phyloP scores from a whole-genome alignment of 1,140 invertebrate genomes.

The Temnothorax longispinosus region DNA sequence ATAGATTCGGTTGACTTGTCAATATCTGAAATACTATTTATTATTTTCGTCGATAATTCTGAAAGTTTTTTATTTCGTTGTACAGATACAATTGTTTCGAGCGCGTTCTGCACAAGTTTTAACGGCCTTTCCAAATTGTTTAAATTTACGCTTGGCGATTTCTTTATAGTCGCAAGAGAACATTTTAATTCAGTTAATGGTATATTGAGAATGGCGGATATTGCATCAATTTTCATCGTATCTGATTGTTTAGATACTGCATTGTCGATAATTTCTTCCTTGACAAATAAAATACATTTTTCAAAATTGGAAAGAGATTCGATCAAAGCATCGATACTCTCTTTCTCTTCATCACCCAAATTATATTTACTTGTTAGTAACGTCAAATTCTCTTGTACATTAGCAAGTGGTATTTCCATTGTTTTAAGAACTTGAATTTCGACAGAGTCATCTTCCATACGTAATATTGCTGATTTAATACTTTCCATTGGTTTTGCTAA shows the following conservation, averaged over 20 bases:
- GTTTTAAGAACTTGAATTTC: slow-evolving; percentile 48
- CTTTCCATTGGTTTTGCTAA: slow-evolving; percentile 45
- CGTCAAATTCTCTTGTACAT: slow-evolving; percentile 70
- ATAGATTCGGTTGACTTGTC: slow-evolving; percentile 58
- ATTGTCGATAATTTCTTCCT: slow-evolving; percentile 76
- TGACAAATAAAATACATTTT: slow-evolving; percentile 79
- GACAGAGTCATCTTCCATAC: not conserved
- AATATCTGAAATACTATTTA: slow-evolving; percentile 49
- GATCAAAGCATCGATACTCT: slow-evolving; percentile 61
- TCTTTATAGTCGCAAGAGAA: slow-evolving; percentile 61
- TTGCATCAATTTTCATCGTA: slow-evolving; percentile 36
- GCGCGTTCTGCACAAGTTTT: slow-evolving; percentile 25
- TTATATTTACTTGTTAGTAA: slow-evolving; percentile 56
- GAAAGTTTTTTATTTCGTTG: slow-evolving; percentile 27
- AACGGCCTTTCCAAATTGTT: slow-evolving; percentile 65
- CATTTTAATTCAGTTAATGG: slow-evolving; percentile 62
- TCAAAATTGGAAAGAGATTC: slow-evolving; percentile 71
- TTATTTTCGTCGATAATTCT: slow-evolving; percentile 54
- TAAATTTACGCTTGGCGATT: slow-evolving; percentile 59
- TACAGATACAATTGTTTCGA: slow-evolving; percentile 20
- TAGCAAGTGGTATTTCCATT: slow-evolving; percentile 67
- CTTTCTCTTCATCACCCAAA: slow-evolving; percentile 48
- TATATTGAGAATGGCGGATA: slow-evolving; percentile 34
- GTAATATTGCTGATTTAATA: slow-evolving; percentile 46
- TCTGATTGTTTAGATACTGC: slow-evolving; percentile 17